These are phyloP conservation scores for Kuschelorhynchus macadamiae DNA, from an alignment of 2,888 invertebrate genomes.

Conservation along the genomic window DNA sequence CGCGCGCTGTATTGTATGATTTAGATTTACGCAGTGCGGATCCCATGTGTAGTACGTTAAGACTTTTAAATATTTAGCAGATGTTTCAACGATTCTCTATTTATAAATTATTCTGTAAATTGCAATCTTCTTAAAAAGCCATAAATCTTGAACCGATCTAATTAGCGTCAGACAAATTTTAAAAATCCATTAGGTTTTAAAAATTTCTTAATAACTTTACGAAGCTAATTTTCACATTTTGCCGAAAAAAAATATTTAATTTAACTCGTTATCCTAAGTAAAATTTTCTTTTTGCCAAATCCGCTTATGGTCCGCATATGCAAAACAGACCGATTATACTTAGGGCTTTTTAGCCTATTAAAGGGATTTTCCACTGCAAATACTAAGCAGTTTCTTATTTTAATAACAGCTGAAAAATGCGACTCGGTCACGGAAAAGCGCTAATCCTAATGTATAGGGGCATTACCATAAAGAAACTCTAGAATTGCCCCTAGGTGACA, in stretches of 20 bases:
- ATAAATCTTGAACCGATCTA: too few species aligned
- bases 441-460: constrained; percentile 53
- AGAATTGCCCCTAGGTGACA: constrained; percentile 45
- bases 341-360: constrained; percentile 25
- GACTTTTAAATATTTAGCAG: too few species aligned
- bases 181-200: too few species aligned
- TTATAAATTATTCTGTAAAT: too few species aligned
- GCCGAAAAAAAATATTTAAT: neutral
- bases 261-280: neutral
- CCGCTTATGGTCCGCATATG: constrained; percentile 1
- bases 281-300: neutral
- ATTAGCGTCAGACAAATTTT: too few species aligned
- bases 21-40: too few species aligned
- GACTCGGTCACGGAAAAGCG: constrained; percentile 51
- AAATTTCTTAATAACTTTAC: too few species aligned
- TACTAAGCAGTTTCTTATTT: constrained; percentile 37
- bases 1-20: too few species aligned
- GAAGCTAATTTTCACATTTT: too few species aligned
- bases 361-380: constrained; percentile 32
- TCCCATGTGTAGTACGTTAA: too few species aligned
- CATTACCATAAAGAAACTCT: constrained; percentile 54
- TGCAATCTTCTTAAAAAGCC: too few species aligned
- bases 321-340: constrained; percentile 19
- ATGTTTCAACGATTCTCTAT: too few species aligned
- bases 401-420: constrained; percentile 43